A percentile compares a stretch with the other conserved stretches of the same genome.
phyloP scores from a whole-genome alignment of 2,113 vertebrate species.

The Solenodon paradoxus region DNA sequence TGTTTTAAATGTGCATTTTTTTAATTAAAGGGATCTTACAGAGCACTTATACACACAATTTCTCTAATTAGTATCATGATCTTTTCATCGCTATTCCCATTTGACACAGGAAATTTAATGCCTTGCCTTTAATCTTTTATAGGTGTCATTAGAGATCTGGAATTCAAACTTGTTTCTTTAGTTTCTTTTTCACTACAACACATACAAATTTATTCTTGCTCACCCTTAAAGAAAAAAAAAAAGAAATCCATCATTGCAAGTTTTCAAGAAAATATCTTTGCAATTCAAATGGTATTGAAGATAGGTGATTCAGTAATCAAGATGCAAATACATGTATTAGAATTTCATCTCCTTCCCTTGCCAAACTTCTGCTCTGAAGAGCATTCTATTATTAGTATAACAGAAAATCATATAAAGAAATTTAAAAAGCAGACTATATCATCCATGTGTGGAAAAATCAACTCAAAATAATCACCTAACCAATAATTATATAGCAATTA shows the following conservation, averaged over 20 bases:
- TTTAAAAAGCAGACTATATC: conserved; percentile 21
- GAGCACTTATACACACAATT: background rate
- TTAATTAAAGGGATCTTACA: background rate
- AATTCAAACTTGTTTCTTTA: background rate
- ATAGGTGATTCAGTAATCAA: conserved; percentile 47
- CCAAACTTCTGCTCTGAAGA: conserved; percentile 30
- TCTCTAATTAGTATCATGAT: background rate
- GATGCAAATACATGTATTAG: conserved; percentile 56
- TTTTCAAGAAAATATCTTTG: conserved; percentile 29
- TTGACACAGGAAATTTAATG: background rate
- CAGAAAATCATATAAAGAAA: background rate
- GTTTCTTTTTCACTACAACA: background rate
- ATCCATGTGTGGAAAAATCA: conserved; percentile 24
- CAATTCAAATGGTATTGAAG: background rate
- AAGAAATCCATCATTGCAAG: conserved; percentile 15
- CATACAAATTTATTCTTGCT: background rate
- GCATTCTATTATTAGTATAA: background rate
- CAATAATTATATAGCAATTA: conserved; percentile 19
- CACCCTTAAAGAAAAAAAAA: background rate
- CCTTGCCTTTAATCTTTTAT: background rate
- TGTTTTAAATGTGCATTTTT: background rate
- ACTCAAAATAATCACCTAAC: conserved; percentile 26
- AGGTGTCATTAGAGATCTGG: background rate
- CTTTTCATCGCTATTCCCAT: background rate
- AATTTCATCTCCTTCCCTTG: conserved; percentile 24